phyloP scores from a whole-genome alignment of 2,797 vertebrate species.

The Champsocephalus esox region DNA sequence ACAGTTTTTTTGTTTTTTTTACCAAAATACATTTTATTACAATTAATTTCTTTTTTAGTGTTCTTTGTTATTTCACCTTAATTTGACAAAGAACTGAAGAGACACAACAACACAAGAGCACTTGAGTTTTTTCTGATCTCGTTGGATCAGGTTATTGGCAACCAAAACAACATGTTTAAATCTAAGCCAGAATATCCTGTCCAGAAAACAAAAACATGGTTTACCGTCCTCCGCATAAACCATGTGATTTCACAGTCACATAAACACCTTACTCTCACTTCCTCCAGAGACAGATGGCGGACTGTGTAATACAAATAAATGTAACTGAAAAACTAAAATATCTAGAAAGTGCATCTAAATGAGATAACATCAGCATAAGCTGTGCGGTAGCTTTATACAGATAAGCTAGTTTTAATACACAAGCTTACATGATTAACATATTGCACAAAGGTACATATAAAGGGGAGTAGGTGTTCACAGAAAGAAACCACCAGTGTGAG shows the following conservation, averaged over 20 bases:
- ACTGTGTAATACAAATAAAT: constrained; percentile 17
- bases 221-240: neutral
- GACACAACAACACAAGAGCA: neutral
- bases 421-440: constrained; percentile 12
- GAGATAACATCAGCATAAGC: neutral
- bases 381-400: neutral
- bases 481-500: neutral
- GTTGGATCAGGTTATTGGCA: neutral
- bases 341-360: neutral
- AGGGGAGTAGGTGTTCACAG: neutral
- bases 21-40: neutral
- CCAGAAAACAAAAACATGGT: neutral
- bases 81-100: neutral
- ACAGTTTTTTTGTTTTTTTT: neutral
- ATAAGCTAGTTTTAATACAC: constrained; percentile 10
- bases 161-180: neutral
- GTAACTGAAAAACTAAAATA: neutral
- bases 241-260: constrained; percentile 12
- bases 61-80: neutral
- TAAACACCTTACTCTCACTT: constrained; percentile 19
- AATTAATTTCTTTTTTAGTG: neutral
- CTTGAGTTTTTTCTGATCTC: neutral
- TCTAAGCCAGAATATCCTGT: neutral
- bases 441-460: neutral
- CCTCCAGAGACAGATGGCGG: constrained; percentile 28